Percentiles rank a stretch among this genome's conserved stretches.
Evolutionary conservation across 2,113 vertebrate species (phyloP).

Genomic region (Dicrurus megarhynchus): DNA sequence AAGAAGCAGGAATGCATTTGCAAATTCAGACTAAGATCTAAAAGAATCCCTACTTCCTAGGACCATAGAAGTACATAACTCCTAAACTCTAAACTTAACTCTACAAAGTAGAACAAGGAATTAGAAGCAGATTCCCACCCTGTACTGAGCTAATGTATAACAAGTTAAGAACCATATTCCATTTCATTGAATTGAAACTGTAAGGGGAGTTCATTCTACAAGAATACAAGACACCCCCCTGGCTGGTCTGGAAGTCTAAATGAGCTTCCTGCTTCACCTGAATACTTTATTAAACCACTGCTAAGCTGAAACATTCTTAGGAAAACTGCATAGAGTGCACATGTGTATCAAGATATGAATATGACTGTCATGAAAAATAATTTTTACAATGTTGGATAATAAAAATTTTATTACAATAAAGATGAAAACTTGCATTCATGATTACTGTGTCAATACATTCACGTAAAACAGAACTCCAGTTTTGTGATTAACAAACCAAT

Average conservation of each 20-base stretch:
- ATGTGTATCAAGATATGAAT: accelerated
- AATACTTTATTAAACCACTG: not conserved
- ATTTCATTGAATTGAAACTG: not conserved
- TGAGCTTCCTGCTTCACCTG: not conserved
- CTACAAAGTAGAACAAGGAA: not conserved
- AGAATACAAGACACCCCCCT: not conserved
- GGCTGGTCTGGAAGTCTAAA: not conserved
- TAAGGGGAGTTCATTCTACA: not conserved
- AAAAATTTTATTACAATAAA: not conserved
- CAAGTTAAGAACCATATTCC: not conserved
- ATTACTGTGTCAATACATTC: not conserved
- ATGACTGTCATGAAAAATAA: not conserved
- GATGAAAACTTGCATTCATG: not conserved
- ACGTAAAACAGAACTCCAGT: not conserved
- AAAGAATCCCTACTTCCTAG: not conserved
- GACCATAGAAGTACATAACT: accelerated
- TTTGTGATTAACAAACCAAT: not conserved
- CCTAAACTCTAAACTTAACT: not conserved
- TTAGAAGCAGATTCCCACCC: not conserved
- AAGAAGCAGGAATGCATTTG: not conserved
- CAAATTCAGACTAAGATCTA: not conserved
- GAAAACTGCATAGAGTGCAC: not conserved
- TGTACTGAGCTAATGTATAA: not conserved
- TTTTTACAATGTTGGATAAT: not conserved
- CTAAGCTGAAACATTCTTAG: not conserved